Evolutionary conservation across 2,797 vertebrate genomes (phyloP), one percentile per base, ranked within the genome.

Genomic region (Chromobotia macracanthus): DNA sequence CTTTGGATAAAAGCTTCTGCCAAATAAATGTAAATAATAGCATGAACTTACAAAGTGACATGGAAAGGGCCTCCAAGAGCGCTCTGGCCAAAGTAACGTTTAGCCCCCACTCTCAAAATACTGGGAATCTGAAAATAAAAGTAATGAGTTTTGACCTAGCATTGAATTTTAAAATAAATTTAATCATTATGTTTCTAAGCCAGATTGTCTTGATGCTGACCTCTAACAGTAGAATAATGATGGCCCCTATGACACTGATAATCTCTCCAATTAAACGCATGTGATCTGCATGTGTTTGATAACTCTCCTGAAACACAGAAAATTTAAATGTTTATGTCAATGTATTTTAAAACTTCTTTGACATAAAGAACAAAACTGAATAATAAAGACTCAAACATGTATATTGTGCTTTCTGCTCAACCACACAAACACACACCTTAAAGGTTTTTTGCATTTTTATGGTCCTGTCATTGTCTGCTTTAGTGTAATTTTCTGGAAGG

Each of bases 21-120:
- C 0, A 50, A n/a, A 13, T 64, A 64, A 1, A 38, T 41, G 9
- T 31, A 44, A 72, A 25, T 78, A 63, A 44, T 2, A 51, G 53
- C 28, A 19, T 41, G 41, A 21, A 91, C 95, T 94, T 85, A 99
- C 97, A 97, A 92, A 77, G 97, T 97, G 77, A 96, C 88, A 74
- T 99, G 97, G 82, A 99, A 99, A 9, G 96, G 97, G 0, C 96
- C 97, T 83, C 97, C 96, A 0, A 99, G 93, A 4, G 96, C 94
- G 0, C 97, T 97, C 88, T 97, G 97, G 50, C 97, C 97, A 56
- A 99, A 99, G 87, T 97, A 98, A n/a, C 94, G 94, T 0, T 93
- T 95, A 15, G 91, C 95, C 82, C 97, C 96, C 10, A 99, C 94
- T 88, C 95, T 93, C 81, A 98, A 89, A 74, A 99, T 96, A 73